phyloP scores from a whole-genome alignment of 2,113 vertebrate genomes.

The Strix uralensis region DNA sequence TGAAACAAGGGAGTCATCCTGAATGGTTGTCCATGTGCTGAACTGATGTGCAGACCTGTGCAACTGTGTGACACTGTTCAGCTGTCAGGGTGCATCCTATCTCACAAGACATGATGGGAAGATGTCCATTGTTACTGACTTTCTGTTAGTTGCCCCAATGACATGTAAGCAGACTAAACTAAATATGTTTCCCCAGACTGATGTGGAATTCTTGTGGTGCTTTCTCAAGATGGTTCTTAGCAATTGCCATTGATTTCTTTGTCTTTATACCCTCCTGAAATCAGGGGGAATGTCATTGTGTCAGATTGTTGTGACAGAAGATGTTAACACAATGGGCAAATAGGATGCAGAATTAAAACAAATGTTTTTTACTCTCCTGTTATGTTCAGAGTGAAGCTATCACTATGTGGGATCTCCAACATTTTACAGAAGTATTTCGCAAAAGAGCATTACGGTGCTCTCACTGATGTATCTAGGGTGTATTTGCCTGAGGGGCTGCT shows the following conservation, averaged over 20 bases:
- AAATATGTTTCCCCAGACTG: background rate
- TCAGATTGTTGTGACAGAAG: background rate
- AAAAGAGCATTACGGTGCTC: background rate
- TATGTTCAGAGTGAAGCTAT: background rate
- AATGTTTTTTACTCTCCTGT: background rate
- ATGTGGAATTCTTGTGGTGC: background rate
- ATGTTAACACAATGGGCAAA: background rate
- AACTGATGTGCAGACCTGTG: background rate
- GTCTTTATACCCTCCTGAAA: background rate
- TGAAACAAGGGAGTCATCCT: background rate
- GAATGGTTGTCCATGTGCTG: background rate
- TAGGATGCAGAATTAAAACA: background rate
- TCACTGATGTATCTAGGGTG: background rate
- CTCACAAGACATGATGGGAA: background rate
- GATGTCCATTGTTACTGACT: background rate
- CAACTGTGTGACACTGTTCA: background rate
- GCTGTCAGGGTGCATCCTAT: background rate
- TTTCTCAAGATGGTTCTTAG: background rate
- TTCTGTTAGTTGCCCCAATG: background rate
- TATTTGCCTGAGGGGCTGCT: background rate
- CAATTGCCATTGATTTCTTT: background rate
- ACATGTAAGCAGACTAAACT: fast-evolving
- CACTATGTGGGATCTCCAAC: background rate
- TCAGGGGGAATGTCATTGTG: background rate
- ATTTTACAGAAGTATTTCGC: background rate